A percentile compares a stretch with the other conserved stretches of the same genome.
Evolutionary conservation across 2,113 vertebrate genomes (phyloP).

Genomic region (Cynocephalus volans): DNA sequence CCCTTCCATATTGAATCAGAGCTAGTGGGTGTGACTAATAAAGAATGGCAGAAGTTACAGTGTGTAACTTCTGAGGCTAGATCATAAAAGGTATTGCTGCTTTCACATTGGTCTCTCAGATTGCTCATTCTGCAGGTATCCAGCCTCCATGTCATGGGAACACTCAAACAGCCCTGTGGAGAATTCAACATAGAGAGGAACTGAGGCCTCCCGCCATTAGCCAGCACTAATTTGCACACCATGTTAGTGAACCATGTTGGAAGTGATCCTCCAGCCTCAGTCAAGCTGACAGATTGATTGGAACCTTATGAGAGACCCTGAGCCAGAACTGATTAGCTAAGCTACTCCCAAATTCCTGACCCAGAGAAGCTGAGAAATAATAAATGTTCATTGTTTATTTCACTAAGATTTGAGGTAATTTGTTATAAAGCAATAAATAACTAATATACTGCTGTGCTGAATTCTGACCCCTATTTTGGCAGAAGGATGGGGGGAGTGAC

Average conservation of each 20-base stretch:
- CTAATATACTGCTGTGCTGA: neutral
- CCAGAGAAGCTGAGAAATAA: neutral
- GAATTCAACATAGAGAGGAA: neutral
- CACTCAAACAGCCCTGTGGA: neutral
- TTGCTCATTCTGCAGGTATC: neutral
- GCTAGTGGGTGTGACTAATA: neutral
- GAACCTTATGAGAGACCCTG: neutral
- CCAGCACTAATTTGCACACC: neutral
- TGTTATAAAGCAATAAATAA: neutral
- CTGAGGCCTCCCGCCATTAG: neutral
- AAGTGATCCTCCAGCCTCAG: neutral
- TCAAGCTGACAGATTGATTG: neutral
- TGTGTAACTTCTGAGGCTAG: neutral
- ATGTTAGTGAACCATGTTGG: neutral
- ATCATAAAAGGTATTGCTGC: neutral
- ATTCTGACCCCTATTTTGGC: neutral
- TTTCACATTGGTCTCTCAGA: conserved; percentile 4
- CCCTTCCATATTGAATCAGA: neutral
- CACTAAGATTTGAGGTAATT: neutral
- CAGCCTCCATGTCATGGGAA: neutral
- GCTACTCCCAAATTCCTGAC: neutral
- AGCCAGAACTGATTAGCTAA: neutral
- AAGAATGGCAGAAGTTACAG: neutral
- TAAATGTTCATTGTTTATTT: neutral
- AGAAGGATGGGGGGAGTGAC: neutral